Percentiles rank a stretch among this genome's conserved stretches.
Conservation (phyloP, 2,113 vertebrate genomes). For the Hydropotes inermis region DNA sequence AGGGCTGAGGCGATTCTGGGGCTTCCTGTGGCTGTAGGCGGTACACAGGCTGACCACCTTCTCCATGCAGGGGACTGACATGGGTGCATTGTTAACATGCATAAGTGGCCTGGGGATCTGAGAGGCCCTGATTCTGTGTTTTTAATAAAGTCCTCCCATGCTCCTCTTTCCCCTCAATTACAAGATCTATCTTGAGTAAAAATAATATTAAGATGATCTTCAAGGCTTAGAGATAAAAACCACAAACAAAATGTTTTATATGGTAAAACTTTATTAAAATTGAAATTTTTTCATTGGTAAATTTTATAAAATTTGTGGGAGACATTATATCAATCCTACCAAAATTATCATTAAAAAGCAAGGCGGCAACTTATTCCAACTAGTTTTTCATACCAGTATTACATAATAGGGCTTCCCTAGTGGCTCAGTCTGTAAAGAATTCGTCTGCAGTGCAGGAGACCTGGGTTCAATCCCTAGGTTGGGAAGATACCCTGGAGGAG, state of each 20-base stretch:
- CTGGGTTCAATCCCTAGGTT: background rate
- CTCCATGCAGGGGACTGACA: background rate
- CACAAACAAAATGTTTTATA: background rate
- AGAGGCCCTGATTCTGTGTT: background rate
- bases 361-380: background rate
- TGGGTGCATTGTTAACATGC: rapidly evolving
- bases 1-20: background rate
- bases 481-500: background rate
- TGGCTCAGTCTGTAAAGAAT: background rate
- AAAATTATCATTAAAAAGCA: background rate
- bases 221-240: background rate
- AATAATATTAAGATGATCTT: background rate
- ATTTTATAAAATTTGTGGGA: background rate
- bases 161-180: background rate
- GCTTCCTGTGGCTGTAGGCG: background rate
- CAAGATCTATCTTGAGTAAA: background rate
- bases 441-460: no score
- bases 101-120: background rate
- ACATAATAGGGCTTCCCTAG: background rate
- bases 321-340: background rate
- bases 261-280: background rate
- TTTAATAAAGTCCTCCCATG: background rate
- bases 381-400: background rate
- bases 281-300: background rate
- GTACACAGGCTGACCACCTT: background rate